Evolutionary conservation across 92 coral and sea anemone species (phyloP).

Genomic region (Heliopora coerulea): DNA sequence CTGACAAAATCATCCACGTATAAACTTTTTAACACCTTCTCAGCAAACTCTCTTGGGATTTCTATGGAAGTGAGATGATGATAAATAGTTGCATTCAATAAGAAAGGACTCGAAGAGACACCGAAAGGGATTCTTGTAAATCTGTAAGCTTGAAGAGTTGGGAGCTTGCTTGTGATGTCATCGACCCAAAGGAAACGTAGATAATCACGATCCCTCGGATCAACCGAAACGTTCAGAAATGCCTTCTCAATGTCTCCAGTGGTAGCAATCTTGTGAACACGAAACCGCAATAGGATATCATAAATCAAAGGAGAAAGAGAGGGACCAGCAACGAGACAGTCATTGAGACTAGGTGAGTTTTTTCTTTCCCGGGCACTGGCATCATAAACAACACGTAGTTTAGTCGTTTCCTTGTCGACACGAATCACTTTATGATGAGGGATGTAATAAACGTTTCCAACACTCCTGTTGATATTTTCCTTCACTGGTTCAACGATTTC

Average conservation of each 20-base stretch:
- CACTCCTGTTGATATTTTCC: neutral
- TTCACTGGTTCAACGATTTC: slow-evolving; percentile 46
- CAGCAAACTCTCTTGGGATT: slow-evolving; percentile 3
- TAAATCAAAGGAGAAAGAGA: slow-evolving; percentile 28
- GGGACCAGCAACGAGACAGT: slow-evolving; percentile 25
- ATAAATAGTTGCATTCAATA: slow-evolving; percentile 35
- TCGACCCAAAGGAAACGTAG: neutral
- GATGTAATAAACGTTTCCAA: slow-evolving; percentile 20
- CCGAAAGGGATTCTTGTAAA: slow-evolving; percentile 9
- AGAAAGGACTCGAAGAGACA: slow-evolving; percentile 30
- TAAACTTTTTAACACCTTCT: slow-evolving; percentile 29
- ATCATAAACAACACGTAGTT: slow-evolving; percentile 28
- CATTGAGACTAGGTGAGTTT: slow-evolving; percentile 40
- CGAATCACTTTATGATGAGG: slow-evolving; percentile 20
- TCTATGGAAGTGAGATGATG: slow-evolving; percentile 24
- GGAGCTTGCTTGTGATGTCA: neutral
- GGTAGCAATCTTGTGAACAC: slow-evolving; percentile 19
- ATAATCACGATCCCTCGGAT: neutral
- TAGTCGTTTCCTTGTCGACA: slow-evolving; percentile 20
- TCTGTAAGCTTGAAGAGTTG: neutral
- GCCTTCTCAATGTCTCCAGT: slow-evolving; percentile 38
- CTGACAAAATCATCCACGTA: slow-evolving; percentile 42
- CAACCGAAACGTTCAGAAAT: neutral
- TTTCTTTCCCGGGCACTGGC: neutral
- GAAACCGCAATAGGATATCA: slow-evolving; percentile 25